These are phyloP conservation scores for Flexamia atlantica DNA, from an alignment of 2,888 invertebrate species.

Conservation along the genomic window DNA sequence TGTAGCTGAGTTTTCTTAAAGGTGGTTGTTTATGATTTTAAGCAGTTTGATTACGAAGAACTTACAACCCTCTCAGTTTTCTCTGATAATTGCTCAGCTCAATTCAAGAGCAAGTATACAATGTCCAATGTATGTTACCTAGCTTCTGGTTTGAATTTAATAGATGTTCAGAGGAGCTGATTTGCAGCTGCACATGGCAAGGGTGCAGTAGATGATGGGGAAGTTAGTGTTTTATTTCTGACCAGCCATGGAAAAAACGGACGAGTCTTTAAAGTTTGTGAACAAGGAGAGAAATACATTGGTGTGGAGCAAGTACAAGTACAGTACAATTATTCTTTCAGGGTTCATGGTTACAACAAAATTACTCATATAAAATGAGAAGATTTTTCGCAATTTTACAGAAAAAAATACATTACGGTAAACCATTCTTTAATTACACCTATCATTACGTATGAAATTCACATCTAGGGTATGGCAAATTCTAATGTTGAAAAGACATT, in stretches of 20 bases:
- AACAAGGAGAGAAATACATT: background rate
- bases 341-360: too few relatives aligned
- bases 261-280: background rate
- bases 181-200: conserved; percentile 61
- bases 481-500: too few relatives aligned
- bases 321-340: too few relatives aligned
- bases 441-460: too few relatives aligned
- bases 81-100: conserved; percentile 59
- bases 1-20: conserved; percentile 51
- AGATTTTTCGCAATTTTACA: too few relatives aligned
- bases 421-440: too few relatives aligned
- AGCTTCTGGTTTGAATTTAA: conserved; percentile 45
- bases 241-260: too few relatives aligned
- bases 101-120: conserved; percentile 57
- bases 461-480: too few relatives aligned
- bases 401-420: too few relatives aligned
- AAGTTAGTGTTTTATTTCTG: too few relatives aligned
- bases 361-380: too few relatives aligned
- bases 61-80: conserved; percentile 38
- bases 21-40: conserved; percentile 21
- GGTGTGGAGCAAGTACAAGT: background rate
- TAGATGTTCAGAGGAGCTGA: conserved; percentile 40
- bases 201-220: conserved; percentile 53
- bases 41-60: conserved; percentile 34
- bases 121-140: conserved; percentile 33